Evolutionary conservation across 2,113 vertebrate species (phyloP), one percentile per base, ranked within the genome.

Genomic region (Amphiprion ocellaris): DNA sequence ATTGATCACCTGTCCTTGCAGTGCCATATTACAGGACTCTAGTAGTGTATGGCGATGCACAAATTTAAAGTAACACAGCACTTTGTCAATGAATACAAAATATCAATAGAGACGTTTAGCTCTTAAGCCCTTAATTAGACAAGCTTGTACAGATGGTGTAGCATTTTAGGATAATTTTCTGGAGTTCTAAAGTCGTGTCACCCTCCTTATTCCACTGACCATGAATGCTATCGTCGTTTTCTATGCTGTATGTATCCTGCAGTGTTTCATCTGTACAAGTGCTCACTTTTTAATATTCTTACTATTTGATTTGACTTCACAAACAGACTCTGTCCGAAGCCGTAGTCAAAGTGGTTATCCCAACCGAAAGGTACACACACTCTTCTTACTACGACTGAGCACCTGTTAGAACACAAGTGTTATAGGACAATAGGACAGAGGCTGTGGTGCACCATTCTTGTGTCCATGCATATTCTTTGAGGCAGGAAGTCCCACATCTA

Each of bases 291-390:
- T 94, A 93, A 93, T 95, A 93, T 92, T 90, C 90, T 94, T 84
- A 95, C 93, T 92, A 93, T 95, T 94, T 94, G 93, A 70, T 95
- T 93, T 95, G 93, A 94, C 94, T 94, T 95, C 93, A 94, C 91
- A 92, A 95, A 95, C 95, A 96, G 95, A 96, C 91, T 95, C 94
- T 96, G 94, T 95, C 94, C 91, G 95, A 95, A 92, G 95, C 95
- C 88, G 90, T 95, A 93, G 95, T 96, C 93, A 96, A 95, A 95
- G 95, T 96, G 95, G 95, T 96, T 93, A 95, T 96, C 94, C 95
- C 95, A 82, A 94, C 94, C 76, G 94, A 96, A 94, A 95, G 95
- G 95, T 96, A 96, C 93, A 93, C 91, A 94, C 93, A 93, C 93
- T 93, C 89, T 93, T 89, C 89, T 85, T 92, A 75, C 92, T 93